Base-by-base conservation (phyloP, 2,797 vertebrate species). In the Pseudotriccus pelzelni region DNA sequence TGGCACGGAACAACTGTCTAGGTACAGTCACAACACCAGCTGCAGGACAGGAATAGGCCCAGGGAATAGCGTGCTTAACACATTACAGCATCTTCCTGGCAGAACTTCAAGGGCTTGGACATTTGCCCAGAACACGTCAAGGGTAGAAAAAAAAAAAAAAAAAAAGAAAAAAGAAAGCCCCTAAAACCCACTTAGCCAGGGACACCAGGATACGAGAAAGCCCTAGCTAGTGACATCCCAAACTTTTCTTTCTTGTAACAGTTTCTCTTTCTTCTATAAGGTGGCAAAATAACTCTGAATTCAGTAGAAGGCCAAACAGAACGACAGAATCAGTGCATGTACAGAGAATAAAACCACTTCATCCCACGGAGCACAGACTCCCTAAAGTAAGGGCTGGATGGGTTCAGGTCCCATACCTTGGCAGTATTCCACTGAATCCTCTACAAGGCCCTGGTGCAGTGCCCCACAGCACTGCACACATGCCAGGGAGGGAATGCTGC, bases 11-110 rank as follows among this genome's bases (percentile, higher is more conserved):
- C 7, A 82, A 50, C 13, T 53, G 34, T 10, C 77, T 63, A 88
- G 67, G 72, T 77, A 80, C 56, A 83, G 76, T 60, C 92, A 77
- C 49, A 44, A 30, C 56, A 77, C 32, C 88, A 94, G 83, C 81
- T 78, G 81, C 87, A 90, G 64, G 76, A 88, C 88, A 91, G 88
- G 82, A 95, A 85, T 14, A 94, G 87, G 84, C 74, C 5, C 36
- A 41, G 68, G 69, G 60, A 93, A 52, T 64, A 88, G 60, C 14
- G 0, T 32, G 59, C 30, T 68, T 30, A 28, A 44, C 32, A 25
- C 50, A 43, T 67, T 64, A 70, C 69, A 93, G 77, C 56, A 94
- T 39, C 90, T 62, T 77, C 84, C 68, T 87, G 91, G 78, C 89
- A 95, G 50, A 85, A 32, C 78, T 89, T 87, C 87, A 93, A 89